phyloP scores from a whole-genome alignment of 2,113 vertebrate species.

The Dasyornis broadbenti region DNA sequence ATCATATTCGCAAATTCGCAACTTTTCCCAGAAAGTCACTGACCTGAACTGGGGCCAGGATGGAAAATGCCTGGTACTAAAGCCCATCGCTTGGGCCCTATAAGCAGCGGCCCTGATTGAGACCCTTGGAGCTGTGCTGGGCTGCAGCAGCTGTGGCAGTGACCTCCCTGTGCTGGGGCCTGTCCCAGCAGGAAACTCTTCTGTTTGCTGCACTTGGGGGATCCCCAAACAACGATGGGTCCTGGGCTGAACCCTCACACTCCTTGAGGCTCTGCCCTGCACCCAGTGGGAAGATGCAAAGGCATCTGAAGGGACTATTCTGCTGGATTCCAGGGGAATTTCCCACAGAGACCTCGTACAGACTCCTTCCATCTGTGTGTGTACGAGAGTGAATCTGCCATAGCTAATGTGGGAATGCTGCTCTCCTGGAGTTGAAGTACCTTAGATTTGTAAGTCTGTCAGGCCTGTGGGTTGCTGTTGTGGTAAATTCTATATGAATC shows the following conservation, averaged over 20 bases:
- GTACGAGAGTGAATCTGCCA: neutral
- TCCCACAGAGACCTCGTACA: neutral
- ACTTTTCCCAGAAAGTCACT: neutral
- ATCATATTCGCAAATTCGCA: neutral
- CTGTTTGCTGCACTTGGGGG: rapidly evolving
- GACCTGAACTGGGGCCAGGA: neutral
- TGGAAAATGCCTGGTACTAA: neutral
- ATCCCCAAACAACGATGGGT: rapidly evolving
- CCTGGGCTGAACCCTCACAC: neutral
- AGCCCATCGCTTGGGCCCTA: neutral
- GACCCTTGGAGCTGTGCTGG: neutral
- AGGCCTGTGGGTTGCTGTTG: neutral
- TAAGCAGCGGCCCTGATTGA: neutral
- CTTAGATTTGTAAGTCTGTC: neutral
- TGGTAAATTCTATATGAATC: neutral
- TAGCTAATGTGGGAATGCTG: neutral
- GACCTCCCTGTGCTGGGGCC: neutral
- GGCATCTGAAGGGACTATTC: neutral
- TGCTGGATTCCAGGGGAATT: neutral
- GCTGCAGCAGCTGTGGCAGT: neutral
- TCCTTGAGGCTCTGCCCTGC: neutral
- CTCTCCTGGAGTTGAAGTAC: neutral
- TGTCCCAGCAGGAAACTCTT: neutral
- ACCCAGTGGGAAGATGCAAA: neutral
- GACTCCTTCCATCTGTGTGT: neutral